Base-by-base conservation (phyloP, 2,113 vertebrate species). In the Shinisaurus crocodilurus region DNA sequence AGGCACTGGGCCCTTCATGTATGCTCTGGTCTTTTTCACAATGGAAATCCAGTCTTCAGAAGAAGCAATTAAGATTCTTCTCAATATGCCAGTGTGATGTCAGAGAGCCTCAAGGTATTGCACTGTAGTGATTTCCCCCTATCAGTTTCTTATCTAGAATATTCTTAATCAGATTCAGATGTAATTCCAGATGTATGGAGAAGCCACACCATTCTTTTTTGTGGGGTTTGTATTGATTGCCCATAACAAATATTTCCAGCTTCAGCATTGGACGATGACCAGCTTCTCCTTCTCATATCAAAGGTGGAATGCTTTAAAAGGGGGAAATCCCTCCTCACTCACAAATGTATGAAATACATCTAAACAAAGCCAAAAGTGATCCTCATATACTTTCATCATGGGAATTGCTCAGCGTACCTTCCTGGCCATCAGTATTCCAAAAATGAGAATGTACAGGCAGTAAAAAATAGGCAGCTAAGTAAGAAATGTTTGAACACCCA, bases 281-380 rank as follows among this genome's bases (percentile, higher is more conserved):
- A 93, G 82, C 72, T 27, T 57, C 77, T 88, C 75, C 69, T 92
- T 87, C 82, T 90, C 82, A 92, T 91, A 23, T 86, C 20, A 69
- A 90, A 91, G 34, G 88, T 83, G 43, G 72, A 37, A 72, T 43
- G 10, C 48, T 74, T 74, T 65, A 90, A 93, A 94, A 79, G 90
- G 40, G 40, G 87, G 6, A 18, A 57, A 27, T 3, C 82, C 34
- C 43, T 12, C 45, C 25, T 48, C 25, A 43, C 16, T 27, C 8
- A 9, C 40, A 27, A 37, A 90, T 69, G 81, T 92, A n/a, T 23
- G 43, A 77, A 57, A 2, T 29, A 79, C 29, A 89, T 70, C 60
- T 37, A 84, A 94, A 87, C 69, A 91, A 1, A 86, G 76, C 32
- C 20, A 67, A 77, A 90, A 65, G 50, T 84, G 0, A 18, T 85